These are phyloP conservation scores for Microcebus tavaratra DNA, from an alignment of 2,113 vertebrate genomes.

Conservation along the genomic window DNA sequence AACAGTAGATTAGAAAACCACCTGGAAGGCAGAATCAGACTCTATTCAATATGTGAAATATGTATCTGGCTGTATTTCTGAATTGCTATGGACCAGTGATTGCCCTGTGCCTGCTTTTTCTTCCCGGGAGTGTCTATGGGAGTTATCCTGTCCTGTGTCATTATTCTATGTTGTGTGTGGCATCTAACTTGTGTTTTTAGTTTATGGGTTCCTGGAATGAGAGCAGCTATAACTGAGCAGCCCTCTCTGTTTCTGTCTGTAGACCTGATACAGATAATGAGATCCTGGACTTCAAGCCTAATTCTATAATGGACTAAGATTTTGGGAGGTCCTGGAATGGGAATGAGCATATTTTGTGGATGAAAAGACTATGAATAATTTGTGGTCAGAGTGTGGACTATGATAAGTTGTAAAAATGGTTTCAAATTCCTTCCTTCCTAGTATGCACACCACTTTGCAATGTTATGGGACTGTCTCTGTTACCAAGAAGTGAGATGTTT, in stretches of 20 bases:
- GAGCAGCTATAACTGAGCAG: not conserved
- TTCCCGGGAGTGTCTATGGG: not conserved
- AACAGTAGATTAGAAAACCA: not conserved
- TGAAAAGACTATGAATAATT: not conserved
- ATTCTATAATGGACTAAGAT: not conserved
- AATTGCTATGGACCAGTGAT: not conserved
- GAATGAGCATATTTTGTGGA: not conserved
- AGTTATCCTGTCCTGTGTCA: not conserved
- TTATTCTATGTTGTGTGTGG: not conserved
- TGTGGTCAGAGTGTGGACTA: not conserved
- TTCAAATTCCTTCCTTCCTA: not conserved
- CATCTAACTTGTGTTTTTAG: not conserved
- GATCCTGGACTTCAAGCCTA: not conserved
- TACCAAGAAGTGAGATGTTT: not conserved
- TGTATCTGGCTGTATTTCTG: not conserved
- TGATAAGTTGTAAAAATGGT: not conserved
- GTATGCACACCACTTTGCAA: not conserved
- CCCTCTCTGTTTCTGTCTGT: not conserved
- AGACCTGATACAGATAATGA: not conserved
- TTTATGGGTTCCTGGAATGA: not conserved
- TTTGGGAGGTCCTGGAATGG: not conserved
- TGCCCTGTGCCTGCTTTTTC: not conserved
- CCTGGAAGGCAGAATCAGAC: not conserved
- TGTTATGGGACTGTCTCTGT: not conserved
- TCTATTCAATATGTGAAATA: rapidly evolving